phyloP scores from a whole-genome alignment of 2,888 invertebrate genomes.

The Rhagonycha lutea region DNA sequence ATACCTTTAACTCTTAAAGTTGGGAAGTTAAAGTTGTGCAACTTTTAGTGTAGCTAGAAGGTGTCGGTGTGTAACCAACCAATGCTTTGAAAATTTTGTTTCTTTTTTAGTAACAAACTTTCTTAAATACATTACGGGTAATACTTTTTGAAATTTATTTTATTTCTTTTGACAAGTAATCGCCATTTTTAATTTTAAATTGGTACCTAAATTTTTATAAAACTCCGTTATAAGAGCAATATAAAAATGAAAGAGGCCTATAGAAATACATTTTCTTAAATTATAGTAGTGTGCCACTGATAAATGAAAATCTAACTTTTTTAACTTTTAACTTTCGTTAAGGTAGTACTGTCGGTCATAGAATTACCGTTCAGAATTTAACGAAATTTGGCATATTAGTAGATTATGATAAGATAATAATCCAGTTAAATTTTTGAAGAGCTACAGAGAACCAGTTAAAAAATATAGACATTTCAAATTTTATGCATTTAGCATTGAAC shows the following conservation, averaged over 20 bases:
- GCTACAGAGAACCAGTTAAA: no score
- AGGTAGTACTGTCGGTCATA: no score
- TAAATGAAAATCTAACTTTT: no score
- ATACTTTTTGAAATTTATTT: not conserved
- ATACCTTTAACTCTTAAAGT: conserved; percentile 31
- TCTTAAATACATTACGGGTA: not conserved
- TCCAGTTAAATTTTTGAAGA: no score
- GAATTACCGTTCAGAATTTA: no score
- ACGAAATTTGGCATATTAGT: no score
- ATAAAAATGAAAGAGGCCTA: not conserved
- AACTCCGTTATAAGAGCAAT: not conserved
- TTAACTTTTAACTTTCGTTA: no score
- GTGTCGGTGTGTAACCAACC: conserved; percentile 29
- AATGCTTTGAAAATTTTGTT: conserved; percentile 18
- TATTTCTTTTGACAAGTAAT: not conserved
- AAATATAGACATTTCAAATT: no score
- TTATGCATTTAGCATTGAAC: no score
- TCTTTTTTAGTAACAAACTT: conserved; percentile 15
- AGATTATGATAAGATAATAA: no score
- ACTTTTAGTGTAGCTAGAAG: conserved; percentile 33
- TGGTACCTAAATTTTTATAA: not conserved
- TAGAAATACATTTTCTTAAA: no score
- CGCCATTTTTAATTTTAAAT: not conserved
- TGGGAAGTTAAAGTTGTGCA: conserved; percentile 32
- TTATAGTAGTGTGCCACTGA: no score